Evolutionary conservation across 2,797 vertebrate genomes (phyloP), one percentile per base, ranked within the genome.

Genomic region (Pteronotus mesoamericanus): DNA sequence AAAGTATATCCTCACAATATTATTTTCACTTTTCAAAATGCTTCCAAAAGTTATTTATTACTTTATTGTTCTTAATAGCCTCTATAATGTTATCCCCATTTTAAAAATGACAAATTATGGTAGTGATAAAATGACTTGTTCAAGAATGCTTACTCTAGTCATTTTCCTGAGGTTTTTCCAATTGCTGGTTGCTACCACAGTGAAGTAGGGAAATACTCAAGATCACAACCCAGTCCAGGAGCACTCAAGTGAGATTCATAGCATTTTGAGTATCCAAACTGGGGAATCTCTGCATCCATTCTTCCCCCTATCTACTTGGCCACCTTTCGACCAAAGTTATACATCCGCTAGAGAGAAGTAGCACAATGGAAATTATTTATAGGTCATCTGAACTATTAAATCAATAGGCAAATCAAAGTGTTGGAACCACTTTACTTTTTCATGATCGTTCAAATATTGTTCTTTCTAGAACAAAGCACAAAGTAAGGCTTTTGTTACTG

Each of bases 11-110:
- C 19, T 93, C 72, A 79, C 4, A 72, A 42, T 80, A 93, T 82
- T 77, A 72, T 86, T 59, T 80, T 53, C 14, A 71, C n/a, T 86
- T 95, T 94, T 86, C 46, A 78, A 95, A 91, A 93, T 83, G 34
- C 11, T 75, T 74, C 83, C n/a, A n/a, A 15, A 55, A 71, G 16
- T 69, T 57, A 53, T 29, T 57, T 85, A 42, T 77, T 86, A 75
- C 69, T 57, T 86, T 91, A 59, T 78, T 82, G 78, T 68, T 44
- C 59, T 59, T 48, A 86, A 51, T 39, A 55, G 12, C n/a, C 39
- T 66, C 6, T 83, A 42, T 18, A 78, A 85, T 66, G 64, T 61
- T 51, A 86, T 55, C 12, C 19, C 18, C 61, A 72, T 72, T 88
- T 86, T 94, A 48, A 92, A 72, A 22, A 71, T 39, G 44, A 86